phyloP scores from a whole-genome alignment of 2,113 vertebrate genomes.

The Zapus hudsonius region DNA sequence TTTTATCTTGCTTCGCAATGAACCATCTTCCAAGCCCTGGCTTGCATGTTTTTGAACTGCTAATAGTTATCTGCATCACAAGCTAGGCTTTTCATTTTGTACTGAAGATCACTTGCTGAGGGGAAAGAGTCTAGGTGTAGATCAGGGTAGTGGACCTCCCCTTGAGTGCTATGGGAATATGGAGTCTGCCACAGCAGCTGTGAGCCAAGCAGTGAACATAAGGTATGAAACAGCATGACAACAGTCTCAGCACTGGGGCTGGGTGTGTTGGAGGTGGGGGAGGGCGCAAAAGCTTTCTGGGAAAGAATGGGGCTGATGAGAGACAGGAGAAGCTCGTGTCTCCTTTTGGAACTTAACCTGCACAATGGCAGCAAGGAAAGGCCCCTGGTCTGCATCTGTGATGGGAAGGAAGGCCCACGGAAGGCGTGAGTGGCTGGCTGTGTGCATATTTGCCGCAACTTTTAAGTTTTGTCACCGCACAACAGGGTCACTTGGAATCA shows the following conservation, averaged over 20 bases:
- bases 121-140: not conserved
- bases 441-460: not conserved
- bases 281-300: not conserved
- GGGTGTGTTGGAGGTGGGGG: not conserved
- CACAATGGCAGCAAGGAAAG: not conserved
- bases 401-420: not conserved
- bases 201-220: not conserved
- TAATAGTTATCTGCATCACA: not conserved
- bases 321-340: not conserved
- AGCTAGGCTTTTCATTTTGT: constrained; percentile 28
- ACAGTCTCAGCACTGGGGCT: not conserved
- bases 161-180: not conserved
- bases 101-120: not conserved
- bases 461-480: constrained; percentile 10
- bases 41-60: not conserved
- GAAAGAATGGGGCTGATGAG: fast-evolving
- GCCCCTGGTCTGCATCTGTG: not conserved
- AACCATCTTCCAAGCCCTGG: not conserved
- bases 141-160: not conserved
- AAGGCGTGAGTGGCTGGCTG: not conserved
- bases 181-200: not conserved
- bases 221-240: not conserved
- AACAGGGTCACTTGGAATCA: constrained; percentile 8
- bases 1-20: too few relatives aligned
- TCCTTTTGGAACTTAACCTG: not conserved